Conservation (phyloP, 1,140 invertebrate species). For the Orius insidiosus region DNA sequence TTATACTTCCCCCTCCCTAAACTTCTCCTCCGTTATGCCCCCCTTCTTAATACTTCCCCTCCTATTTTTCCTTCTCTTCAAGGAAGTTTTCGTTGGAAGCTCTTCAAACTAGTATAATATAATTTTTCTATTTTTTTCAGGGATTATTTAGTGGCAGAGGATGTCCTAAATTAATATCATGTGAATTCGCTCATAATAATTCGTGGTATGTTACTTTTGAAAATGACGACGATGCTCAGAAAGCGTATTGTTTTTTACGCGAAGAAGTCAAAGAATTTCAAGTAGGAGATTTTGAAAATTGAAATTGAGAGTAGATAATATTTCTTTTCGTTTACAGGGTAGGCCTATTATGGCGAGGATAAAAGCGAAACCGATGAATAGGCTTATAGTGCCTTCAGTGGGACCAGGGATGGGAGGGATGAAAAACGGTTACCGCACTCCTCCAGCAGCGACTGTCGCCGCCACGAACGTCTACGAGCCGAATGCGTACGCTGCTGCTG, state of each 20-base stretch:
- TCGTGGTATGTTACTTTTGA: conserved; percentile 90
- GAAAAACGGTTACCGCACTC: conserved; percentile 48
- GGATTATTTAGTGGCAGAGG: conserved; percentile 66
- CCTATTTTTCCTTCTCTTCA: no score
- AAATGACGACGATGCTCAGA: conserved; percentile 80
- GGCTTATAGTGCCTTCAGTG: conserved; percentile 41
- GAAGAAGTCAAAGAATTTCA: conserved; percentile 71
- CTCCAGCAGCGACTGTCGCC: conserved; percentile 23
- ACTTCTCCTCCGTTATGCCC: no score
- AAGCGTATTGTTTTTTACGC: conserved; percentile 70
- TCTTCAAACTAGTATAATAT: no score
- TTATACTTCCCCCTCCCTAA: no score
- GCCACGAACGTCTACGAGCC: conserved; percentile 13
- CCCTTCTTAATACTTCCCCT: no score
- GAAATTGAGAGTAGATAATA: background rate
- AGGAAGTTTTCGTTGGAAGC: no score
- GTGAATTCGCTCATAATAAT: conserved; percentile 81
- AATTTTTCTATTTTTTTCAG: conserved; percentile 38
- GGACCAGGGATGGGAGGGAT: conserved; percentile 23
- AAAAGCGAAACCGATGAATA: conserved; percentile 64
- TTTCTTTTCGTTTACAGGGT: conserved; percentile 35
- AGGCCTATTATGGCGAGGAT: conserved; percentile 80
- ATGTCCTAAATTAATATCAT: conserved; percentile 70
- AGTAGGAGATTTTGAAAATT: conserved; percentile 32
- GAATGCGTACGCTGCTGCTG: conserved; percentile 30